phyloP scores from a whole-genome alignment of 2,113 vertebrate species.

The Pelvicachromis taeniatus region DNA sequence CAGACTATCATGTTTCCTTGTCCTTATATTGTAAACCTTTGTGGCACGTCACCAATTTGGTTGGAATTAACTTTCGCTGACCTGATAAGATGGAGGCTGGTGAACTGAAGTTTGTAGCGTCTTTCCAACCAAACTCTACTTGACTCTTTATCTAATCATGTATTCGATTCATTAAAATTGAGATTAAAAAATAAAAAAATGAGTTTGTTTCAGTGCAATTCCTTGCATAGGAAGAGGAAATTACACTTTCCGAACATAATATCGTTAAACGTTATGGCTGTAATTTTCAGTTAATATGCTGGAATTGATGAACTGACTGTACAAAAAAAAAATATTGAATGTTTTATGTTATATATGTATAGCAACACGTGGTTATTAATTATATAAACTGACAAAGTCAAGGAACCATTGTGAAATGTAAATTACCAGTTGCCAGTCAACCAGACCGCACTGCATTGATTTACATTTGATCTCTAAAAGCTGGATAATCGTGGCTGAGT shows the following conservation, averaged over 20 bases:
- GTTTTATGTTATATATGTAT: not conserved
- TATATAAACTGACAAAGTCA: not conserved
- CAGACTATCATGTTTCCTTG: constrained; percentile 8
- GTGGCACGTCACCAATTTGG: constrained; percentile 7
- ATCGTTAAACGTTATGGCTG: not conserved
- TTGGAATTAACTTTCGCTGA: constrained; percentile 12
- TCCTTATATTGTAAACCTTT: constrained; percentile 36
- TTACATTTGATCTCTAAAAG: constrained; percentile 70
- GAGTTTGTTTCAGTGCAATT: not conserved
- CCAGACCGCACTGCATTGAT: constrained; percentile 51
- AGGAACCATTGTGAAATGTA: not conserved
- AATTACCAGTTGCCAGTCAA: constrained; percentile 40
- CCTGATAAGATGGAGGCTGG: not conserved
- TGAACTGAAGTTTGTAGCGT: not conserved
- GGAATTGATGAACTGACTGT: not conserved
- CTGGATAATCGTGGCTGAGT: constrained; percentile 68
- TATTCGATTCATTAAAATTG: not conserved
- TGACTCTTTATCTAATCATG: not conserved
- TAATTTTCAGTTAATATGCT: not conserved
- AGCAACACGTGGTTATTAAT: not conserved
- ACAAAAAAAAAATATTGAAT: not conserved
- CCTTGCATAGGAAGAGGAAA: not conserved
- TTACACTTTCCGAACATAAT: not conserved
- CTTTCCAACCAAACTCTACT: constrained; percentile 4
- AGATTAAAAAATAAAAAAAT: not conserved